Evolutionary conservation across 2,888 invertebrate genomes (phyloP).

Genomic region (Caenorhabditis sp.): DNA sequence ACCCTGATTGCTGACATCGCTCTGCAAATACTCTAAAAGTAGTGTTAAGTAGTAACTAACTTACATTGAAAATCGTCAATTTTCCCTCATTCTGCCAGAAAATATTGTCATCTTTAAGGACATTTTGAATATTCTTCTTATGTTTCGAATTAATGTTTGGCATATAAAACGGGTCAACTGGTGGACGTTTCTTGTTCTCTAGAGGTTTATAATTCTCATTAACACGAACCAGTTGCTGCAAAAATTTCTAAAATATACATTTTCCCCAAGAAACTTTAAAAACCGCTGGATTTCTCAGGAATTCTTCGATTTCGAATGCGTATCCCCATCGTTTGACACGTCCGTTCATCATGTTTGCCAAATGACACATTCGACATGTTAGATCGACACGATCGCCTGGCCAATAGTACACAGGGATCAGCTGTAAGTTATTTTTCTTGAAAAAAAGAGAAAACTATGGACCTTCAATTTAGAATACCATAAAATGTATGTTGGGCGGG

Average conservation of each 20-base stretch:
- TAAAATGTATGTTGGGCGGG: too few species aligned
- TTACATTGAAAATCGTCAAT: conserved; percentile 36
- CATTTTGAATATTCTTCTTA: too few species aligned
- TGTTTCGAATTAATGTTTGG: conserved; percentile 5
- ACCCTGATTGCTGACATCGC: conserved; percentile 39
- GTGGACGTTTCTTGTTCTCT: conserved; percentile 10
- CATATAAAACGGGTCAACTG: conserved; percentile 3
- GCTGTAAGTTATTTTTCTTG: conserved; percentile 4
- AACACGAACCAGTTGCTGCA: conserved; percentile 20
- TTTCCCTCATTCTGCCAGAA: conserved; percentile 47
- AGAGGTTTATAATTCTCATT: conserved; percentile 26
- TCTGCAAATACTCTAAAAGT: conserved; percentile 11
- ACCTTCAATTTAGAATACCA: too few species aligned
- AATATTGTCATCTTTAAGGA: not conserved
- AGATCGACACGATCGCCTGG: conserved; percentile 55
- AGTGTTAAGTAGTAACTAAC: not conserved
- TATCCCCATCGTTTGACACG: conserved; percentile 53
- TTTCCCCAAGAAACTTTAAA: too few species aligned
- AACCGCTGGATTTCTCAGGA: conserved; percentile 35
- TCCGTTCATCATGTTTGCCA: conserved; percentile 47
- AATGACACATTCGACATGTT: conserved; percentile 47
- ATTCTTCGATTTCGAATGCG: conserved; percentile 39
- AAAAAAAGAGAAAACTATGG: too few species aligned
- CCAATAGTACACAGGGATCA: conserved; percentile 58
- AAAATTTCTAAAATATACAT: not conserved